Base-by-base conservation (phyloP, 2,113 vertebrate genomes). In the Fregata magnificens region DNA sequence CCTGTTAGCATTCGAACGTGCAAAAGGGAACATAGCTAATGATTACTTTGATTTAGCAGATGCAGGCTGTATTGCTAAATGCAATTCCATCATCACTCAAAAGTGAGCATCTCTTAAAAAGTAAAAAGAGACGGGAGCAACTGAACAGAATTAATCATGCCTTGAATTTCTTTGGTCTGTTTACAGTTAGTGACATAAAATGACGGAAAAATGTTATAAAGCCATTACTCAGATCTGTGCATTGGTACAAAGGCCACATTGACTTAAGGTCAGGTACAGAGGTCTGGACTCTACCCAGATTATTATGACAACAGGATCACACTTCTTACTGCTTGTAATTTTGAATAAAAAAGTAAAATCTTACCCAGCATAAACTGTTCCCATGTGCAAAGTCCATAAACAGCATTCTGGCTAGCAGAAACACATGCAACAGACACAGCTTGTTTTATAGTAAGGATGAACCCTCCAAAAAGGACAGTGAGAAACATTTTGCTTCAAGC, bases 21-120 rank as follows among this genome's bases (percentile, higher is more conserved):
- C 85, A 90, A 45, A 86, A 74, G 65, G 91, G 69, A 94, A 73
- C 71, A 58, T 1, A 44, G 79, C 49, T 86, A 69, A 42, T 28
- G 69, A 78, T 82, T 28, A 44, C 87, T 91, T 62, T 61, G 92
- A 92, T 88, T 96, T 86, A 79, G 72, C 87, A 73, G 87, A 93
- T 84, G 71, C 86, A 87, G 69, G 13, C 76, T 71, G 81, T 65
- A 91, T 81, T 92, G 82, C 84, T 95, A 87, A 96, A 88, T 91
- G 76, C 29, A 90, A 96, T 92, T 95, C 90, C 31, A 44, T 65
- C 80, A 96, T 52, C 92, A 81, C 70, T 58, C 79, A 70, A 20
- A 86, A 97, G 74, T 12, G 69, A 86, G 77, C 36, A 18, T 32
- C 73, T 70, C 71, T 69, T 8, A 26, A 66, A 86, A 86, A 93